Conservation (phyloP, 2,113 vertebrate genomes). For the Cardinalis cardinalis region DNA sequence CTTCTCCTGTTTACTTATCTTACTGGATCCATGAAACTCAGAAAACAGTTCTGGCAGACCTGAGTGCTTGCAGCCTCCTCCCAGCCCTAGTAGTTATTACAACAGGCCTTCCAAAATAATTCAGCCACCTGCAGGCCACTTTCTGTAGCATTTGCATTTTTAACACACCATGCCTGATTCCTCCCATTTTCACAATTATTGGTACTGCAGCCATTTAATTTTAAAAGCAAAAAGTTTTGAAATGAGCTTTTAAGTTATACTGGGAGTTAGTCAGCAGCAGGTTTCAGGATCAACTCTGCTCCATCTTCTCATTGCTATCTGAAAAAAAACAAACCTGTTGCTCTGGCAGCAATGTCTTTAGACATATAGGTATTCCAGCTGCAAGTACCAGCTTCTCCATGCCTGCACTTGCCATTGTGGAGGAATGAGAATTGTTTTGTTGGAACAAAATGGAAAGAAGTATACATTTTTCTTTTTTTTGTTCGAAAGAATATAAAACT, state of each 20-base stretch:
- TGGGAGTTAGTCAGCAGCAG: not conserved
- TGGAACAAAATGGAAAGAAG: not conserved
- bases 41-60: not conserved
- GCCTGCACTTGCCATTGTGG: not conserved
- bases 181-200: not conserved
- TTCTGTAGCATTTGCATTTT: not conserved
- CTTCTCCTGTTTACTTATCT: not conserved
- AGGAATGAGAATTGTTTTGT: not conserved
- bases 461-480: rapidly evolving
- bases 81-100: not conserved
- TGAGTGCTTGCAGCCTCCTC: not conserved
- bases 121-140: not conserved
- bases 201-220: not conserved
- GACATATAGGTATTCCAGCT: not conserved
- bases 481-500: not conserved
- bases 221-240: not conserved
- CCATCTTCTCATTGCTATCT: not conserved
- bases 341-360: not conserved
- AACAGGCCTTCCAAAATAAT: not conserved
- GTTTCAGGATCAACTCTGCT: not conserved
- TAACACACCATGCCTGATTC: not conserved
- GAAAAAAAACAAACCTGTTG: not conserved
- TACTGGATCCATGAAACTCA: not conserved
- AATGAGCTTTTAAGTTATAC: not conserved
- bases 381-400: not conserved